phyloP scores from a whole-genome alignment of 2,113 vertebrate genomes.

The Craseonycteris thonglongyai region DNA sequence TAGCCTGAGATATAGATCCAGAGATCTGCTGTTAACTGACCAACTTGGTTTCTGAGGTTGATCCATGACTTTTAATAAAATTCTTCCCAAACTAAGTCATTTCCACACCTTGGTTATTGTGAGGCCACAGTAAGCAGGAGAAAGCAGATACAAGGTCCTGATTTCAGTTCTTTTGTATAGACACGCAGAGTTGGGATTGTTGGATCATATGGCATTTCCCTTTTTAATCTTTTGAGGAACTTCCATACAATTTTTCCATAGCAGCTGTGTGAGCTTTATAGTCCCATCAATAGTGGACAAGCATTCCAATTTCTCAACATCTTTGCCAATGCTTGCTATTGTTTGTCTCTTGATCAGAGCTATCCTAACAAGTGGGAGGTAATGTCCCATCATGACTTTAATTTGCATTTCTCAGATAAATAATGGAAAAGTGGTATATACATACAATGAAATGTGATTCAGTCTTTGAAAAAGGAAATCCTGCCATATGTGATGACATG shows the following conservation, averaged over 20 bases:
- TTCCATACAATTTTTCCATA: background rate
- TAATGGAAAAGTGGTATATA: background rate
- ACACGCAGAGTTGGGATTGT: background rate
- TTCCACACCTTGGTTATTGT: background rate
- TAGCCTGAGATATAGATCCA: background rate
- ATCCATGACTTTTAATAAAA: slow-evolving; percentile 34
- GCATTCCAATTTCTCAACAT: background rate
- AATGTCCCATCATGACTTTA: background rate
- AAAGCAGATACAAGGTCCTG: background rate
- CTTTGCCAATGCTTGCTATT: background rate
- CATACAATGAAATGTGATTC: background rate
- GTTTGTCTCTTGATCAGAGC: background rate
- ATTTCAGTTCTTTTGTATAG: background rate
- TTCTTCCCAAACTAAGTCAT: background rate
- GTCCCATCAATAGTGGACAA: background rate
- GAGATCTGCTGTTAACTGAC: background rate
- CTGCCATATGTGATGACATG: background rate
- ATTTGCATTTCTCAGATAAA: background rate
- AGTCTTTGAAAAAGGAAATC: background rate
- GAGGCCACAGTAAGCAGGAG: background rate
- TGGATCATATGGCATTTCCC: background rate
- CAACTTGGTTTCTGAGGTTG: background rate
- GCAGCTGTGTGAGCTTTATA: background rate
- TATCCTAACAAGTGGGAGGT: background rate
- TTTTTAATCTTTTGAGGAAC: background rate